Conservation (phyloP, 2,113 vertebrate genomes). For the Corapipo altera region DNA sequence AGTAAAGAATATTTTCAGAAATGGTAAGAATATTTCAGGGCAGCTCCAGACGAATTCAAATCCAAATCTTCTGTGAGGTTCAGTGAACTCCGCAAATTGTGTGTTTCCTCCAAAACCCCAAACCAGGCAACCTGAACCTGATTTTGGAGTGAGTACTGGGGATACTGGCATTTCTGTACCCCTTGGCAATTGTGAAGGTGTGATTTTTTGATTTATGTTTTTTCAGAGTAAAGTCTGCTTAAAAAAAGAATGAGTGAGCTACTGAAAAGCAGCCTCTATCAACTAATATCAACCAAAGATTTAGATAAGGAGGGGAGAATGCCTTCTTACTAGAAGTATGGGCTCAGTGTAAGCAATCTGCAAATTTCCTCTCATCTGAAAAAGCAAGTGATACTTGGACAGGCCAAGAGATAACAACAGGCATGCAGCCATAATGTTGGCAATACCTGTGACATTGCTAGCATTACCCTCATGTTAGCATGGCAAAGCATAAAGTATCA, state of each 20-base stretch:
- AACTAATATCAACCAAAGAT: not conserved
- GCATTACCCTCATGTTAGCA: not conserved
- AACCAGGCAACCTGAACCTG: not conserved
- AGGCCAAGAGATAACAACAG: not conserved
- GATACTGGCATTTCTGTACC: not conserved
- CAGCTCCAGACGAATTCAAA: slow-evolving; percentile 21
- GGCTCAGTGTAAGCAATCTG: not conserved
- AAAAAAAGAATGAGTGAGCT: not conserved
- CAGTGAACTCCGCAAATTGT: not conserved
- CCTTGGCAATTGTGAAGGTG: not conserved
- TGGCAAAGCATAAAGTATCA: not conserved
- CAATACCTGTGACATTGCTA: not conserved
- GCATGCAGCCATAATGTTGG: not conserved
- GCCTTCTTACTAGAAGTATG: not conserved
- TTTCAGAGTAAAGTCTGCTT: not conserved
- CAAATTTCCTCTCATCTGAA: not conserved
- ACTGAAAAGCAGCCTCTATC: not conserved
- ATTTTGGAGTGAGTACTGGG: not conserved
- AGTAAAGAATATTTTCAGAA: slow-evolving; percentile 11
- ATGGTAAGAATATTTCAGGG: not conserved
- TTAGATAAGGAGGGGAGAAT: not conserved
- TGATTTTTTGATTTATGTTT: not conserved
- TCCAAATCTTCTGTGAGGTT: not conserved
- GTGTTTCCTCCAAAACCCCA: not conserved
- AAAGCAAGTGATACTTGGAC: not conserved